Evolutionary conservation across 1,140 invertebrate species (phyloP), one percentile per base, ranked within the genome.

Genomic region (Tetramorium simillimum): DNA sequence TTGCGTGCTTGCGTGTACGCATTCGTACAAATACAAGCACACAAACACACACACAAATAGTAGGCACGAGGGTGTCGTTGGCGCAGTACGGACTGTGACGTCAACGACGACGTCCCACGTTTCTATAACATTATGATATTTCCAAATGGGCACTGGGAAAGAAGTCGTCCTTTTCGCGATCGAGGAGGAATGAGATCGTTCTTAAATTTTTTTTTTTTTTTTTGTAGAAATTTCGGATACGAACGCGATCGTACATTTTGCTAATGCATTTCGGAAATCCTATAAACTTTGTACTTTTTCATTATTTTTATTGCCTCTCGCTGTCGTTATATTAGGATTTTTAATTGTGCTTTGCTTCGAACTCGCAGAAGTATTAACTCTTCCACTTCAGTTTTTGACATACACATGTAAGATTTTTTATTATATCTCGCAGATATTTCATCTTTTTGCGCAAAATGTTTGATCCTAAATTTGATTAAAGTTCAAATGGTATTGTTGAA

Each of bases 1-100:
- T 56, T 86, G 60, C 24, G 46, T 87, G 62, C 46, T 33, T 33
- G n/a, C 33, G 18, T 40, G 5, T 3, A 21, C 6, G 5, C 28
- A 40, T 56, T n/a, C n/a, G 3, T 60, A 53, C 28, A 49, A 3
- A n/a, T 3, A 21, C 16, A 58, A 3, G 33, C 18, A 24, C 9
- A 18, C 16, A 63, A 4, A 14, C n/a, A 14, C 24, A 14, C 24
- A 18, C 33, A 33, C 63, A 49, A 33, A 2, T 21, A 43, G 58
- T 62, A 72, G 72, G 69, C 46, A 76, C n/a, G 85, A 78, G 73
- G 65, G 84, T 86, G 76, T 77, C 73, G 86, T 89, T 81, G 88
- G 63, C 56, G 56, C n/a, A 75, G 63, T 49, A 28, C 40, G 18
- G 18, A 67, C 62, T 87, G 56, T 60, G 76, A 72, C 58, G 60